Evolutionary conservation across 2,888 invertebrate species (phyloP), one percentile per base, ranked within the genome.

Genomic region (Cerastoderma edule): DNA sequence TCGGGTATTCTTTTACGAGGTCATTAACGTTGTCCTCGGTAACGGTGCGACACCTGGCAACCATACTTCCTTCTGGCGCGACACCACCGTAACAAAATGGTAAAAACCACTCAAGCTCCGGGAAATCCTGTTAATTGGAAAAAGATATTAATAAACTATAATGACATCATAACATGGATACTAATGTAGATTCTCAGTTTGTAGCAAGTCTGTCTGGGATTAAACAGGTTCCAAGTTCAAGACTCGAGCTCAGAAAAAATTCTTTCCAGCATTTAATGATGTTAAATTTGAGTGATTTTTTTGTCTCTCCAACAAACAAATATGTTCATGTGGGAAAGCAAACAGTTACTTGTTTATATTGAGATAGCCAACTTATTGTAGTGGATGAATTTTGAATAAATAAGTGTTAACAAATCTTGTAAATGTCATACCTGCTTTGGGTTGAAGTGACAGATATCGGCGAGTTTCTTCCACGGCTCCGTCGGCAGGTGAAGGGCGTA

Each of bases 401-500:
- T n/a, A n/a, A n/a, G n/a, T n/a, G n/a, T n/a, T n/a, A n/a, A 50
- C 50, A 50, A n/a, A 6, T 16, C 22, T 16, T 6, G 22, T 8
- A 6, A 53, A 5, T 22, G 32, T 2, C 60, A 46, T 83, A 91
- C 92, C 85, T 87, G 87, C 65, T 85, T 75, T 2, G 93, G 92
- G 67, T 92, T 83, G 67, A 93, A 89, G 77, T 93, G 93, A 71
- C 90, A 90, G 56, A 93, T 89, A 78, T 93, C 92, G 1, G 93
- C 90, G 30, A 93, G 75, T 75, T 91, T 89, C 78, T 87, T 89
- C 93, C 93, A 93, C 5, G 91, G 89, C 8, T 90, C 90, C 60
- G 85, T 89, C 0, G 92, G 91, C 70, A 91, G 86, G 75, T 91
- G 89, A 8, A 93, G 84, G 0, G 92, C 91, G 69, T 89, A 92